Evolutionary conservation across 2,888 invertebrate genomes (phyloP).

Genomic region (Drosophila engyochracea): DNA sequence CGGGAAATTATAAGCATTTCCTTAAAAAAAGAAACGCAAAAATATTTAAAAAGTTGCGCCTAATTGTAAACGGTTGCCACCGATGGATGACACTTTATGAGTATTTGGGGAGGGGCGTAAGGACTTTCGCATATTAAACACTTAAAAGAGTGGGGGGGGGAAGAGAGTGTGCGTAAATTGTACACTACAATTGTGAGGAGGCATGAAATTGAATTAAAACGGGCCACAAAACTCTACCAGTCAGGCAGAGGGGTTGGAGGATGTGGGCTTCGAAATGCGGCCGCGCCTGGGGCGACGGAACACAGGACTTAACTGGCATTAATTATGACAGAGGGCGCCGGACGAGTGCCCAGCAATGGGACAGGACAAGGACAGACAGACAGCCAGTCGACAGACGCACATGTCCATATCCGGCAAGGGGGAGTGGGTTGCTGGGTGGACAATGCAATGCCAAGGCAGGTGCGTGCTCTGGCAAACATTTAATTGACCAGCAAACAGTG

Average conservation of each 20-base stretch:
- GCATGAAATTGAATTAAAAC: constrained; percentile 73
- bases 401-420: constrained; percentile 46
- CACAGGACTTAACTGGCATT: constrained; percentile 78
- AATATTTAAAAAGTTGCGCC: constrained; percentile 68
- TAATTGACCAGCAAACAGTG: constrained; percentile 69
- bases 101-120: constrained; percentile 48
- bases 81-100: constrained; percentile 72
- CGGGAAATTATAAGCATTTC: constrained; percentile 75
- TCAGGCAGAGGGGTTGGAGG: not conserved
- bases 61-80: constrained; percentile 70
- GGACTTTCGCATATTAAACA: constrained; percentile 44
- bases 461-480: constrained; percentile 61
- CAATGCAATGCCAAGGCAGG: constrained; percentile 56
- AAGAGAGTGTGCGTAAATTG: constrained; percentile 39
- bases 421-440: not conserved
- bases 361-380: constrained; percentile 55
- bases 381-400: constrained; percentile 33
- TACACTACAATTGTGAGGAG: constrained; percentile 58
- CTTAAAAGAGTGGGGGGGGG: not conserved
- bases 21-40: constrained; percentile 35
- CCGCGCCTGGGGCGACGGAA: constrained; percentile 68
- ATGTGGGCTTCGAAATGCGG: constrained; percentile 47
- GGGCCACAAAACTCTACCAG: constrained; percentile 11
- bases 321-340: constrained; percentile 70
- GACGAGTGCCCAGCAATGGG: constrained; percentile 41